phyloP scores from a whole-genome alignment of 2,797 vertebrate species.

The Kryptolebias ocellatus region DNA sequence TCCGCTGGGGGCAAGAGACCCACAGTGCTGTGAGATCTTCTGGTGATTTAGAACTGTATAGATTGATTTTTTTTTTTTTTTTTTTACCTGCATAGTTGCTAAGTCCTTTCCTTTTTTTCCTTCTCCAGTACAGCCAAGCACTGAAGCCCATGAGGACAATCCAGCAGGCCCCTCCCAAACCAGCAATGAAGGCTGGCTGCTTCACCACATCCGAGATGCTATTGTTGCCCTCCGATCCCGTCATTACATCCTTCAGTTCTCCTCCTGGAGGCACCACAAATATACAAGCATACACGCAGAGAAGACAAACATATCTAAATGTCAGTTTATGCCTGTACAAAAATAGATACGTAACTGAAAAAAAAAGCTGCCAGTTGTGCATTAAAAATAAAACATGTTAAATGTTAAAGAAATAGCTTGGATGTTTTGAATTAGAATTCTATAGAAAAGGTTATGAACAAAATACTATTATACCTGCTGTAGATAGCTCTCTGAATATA shows the following conservation, averaged over 20 bases:
- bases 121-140: conserved; percentile 95
- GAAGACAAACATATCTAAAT: conserved; percentile 13
- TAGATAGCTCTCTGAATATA: too few relatives aligned
- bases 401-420: not conserved
- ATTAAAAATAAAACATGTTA: not conserved
- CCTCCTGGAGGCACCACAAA: conserved; percentile 77
- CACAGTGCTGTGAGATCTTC: conserved; percentile 49
- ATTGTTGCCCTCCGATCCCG: conserved; percentile 87
- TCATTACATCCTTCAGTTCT: conserved; percentile 89
- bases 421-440: too few relatives aligned
- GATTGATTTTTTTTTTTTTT: conserved; percentile 58
- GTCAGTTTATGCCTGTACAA: not conserved
- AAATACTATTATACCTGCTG: too few relatives aligned
- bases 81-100: conserved; percentile 95
- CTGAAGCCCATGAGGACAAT: conserved; percentile 98
- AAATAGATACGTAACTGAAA: not conserved
- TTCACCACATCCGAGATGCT: conserved; percentile 97
- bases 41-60: conserved; percentile 56
- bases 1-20: conserved; percentile 37
- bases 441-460: too few relatives aligned
- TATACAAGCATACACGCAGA: not conserved
- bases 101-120: conserved; percentile 97
- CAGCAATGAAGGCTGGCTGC: conserved; percentile 96
- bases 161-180: conserved; percentile 96
- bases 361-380: not conserved